Evolutionary conservation across 2,113 vertebrate species (phyloP).

Genomic region (Pachycephala philippinensis): DNA sequence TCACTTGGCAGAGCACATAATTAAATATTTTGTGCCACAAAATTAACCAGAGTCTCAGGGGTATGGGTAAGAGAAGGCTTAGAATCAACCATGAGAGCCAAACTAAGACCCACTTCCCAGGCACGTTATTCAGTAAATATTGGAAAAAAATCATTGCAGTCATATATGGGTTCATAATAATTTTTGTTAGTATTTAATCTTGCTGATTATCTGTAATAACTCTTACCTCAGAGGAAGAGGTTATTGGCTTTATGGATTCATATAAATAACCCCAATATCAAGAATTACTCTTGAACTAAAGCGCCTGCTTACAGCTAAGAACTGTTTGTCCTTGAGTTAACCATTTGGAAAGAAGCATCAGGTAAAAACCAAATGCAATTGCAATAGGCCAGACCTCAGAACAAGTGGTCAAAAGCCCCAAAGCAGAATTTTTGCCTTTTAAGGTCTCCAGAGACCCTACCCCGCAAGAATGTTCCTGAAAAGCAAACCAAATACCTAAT

Average conservation of each 20-base stretch:
- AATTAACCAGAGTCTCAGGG: conserved; percentile 19
- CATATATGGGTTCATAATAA: neutral
- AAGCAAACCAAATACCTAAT: neutral
- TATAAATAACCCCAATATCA: neutral
- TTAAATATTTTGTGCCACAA: conserved; percentile 45
- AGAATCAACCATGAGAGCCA: conserved; percentile 2
- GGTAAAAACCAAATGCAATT: neutral
- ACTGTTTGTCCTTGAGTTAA: neutral
- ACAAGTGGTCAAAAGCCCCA: neutral
- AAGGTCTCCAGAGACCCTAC: neutral
- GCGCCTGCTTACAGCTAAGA: neutral
- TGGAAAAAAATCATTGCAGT: neutral
- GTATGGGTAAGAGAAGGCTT: neutral
- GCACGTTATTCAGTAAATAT: neutral
- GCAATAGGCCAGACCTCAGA: neutral
- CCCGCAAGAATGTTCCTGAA: neutral
- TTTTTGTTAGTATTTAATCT: neutral
- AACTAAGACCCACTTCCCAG: conserved; percentile 26
- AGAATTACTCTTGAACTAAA: neutral
- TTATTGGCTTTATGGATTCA: neutral
- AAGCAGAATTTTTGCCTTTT: neutral
- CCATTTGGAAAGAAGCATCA: neutral
- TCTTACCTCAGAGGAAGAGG: neutral
- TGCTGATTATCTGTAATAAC: neutral
- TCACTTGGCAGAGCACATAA: conserved; percentile 21